These are phyloP conservation scores for Halcyon leucocephala DNA, from an alignment of 2,797 vertebrate species.

Conservation along the genomic window DNA sequence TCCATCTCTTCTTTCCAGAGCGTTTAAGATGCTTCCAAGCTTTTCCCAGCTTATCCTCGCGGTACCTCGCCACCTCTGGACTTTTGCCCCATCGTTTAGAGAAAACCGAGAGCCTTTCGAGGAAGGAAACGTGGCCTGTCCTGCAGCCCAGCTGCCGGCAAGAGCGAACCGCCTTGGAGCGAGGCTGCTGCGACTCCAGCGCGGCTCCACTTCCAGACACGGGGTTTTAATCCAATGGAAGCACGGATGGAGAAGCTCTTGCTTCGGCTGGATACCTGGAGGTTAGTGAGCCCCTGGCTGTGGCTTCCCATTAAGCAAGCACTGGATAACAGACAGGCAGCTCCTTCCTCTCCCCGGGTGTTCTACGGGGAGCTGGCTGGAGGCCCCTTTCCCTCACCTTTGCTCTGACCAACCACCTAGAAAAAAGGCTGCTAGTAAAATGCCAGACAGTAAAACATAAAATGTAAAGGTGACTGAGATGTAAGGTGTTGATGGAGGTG, in stretches of 20 bases:
- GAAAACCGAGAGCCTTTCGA: neutral
- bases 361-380: neutral
- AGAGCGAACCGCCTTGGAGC: neutral
- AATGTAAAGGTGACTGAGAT: neutral
- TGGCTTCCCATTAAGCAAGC: neutral
- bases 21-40: neutral
- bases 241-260: fast-evolving
- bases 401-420: neutral
- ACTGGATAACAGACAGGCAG: neutral
- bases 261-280: neutral
- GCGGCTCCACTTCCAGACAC: neutral
- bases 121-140: neutral
- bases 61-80: slow-evolving; percentile 15
- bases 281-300: neutral
- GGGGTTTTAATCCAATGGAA: neutral
- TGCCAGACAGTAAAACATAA: neutral
- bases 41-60: neutral
- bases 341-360: neutral
- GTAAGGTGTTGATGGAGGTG: neutral
- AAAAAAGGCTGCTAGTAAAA: neutral
- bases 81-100: neutral
- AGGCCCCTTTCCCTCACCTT: neutral
- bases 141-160: neutral
- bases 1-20: slow-evolving; percentile 53
- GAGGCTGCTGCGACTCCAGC: neutral